Percentiles rank a stretch among this genome's conserved stretches.
These are phyloP conservation scores for Parnassius apollo DNA, from an alignment of 2,888 invertebrate species.

Conservation along the genomic window DNA sequence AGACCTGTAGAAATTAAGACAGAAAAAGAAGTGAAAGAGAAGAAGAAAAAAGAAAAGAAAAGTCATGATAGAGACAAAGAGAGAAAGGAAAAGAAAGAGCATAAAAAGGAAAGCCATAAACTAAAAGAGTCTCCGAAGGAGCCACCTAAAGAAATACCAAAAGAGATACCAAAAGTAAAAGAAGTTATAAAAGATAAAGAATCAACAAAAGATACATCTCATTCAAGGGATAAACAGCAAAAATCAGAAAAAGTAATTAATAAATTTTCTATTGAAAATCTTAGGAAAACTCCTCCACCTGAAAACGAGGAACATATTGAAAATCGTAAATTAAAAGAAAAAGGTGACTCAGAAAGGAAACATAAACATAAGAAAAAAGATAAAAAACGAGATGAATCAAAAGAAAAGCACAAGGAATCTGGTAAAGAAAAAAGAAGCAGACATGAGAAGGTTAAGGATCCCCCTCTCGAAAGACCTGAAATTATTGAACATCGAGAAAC, in stretches of 20 bases:
- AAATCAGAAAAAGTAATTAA: constrained; percentile 68
- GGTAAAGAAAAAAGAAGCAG: constrained; percentile 77
- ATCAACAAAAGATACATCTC: constrained; percentile 52
- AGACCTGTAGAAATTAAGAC: constrained; percentile 76
- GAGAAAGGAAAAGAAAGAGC: constrained; percentile 79
- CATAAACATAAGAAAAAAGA: constrained; percentile 85
- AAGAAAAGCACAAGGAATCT: constrained; percentile 82
- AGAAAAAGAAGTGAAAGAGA: constrained; percentile 77
- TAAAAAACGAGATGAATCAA: constrained; percentile 83
- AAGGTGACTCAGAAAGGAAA: constrained; percentile 75
- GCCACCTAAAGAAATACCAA: constrained; percentile 54
- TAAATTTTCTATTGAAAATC: constrained; percentile 74
- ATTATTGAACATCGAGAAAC: constrained; percentile 69
- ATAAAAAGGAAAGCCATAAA: constrained; percentile 80
- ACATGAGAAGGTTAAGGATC: constrained; percentile 76
- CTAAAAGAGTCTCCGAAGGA: constrained; percentile 70
- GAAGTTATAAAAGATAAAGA: constrained; percentile 63
- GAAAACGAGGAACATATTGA: constrained; percentile 61
- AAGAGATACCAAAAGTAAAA: constrained; percentile 55
- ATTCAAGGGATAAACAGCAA: constrained; percentile 59
- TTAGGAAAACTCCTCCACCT: constrained; percentile 69
- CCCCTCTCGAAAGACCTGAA: constrained; percentile 74
- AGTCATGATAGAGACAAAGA: constrained; percentile 84
- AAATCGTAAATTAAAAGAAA: constrained; percentile 71
- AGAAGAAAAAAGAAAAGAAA: constrained; percentile 83